Evolutionary conservation across 1,140 invertebrate genomes (phyloP), one percentile per base, ranked within the genome.

Genomic region (Zophobas morio): DNA sequence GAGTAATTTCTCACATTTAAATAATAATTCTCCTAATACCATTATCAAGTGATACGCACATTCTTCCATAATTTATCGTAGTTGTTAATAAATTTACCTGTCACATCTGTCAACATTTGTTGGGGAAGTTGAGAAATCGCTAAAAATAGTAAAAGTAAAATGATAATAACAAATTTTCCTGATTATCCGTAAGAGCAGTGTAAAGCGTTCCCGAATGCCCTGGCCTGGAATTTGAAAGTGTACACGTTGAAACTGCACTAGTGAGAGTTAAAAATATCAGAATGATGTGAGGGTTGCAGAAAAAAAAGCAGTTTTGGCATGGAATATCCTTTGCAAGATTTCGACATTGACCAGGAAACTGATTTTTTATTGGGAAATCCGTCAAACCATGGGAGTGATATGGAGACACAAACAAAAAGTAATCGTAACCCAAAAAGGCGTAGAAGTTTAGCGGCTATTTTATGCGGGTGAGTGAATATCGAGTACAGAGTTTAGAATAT

Each of bases 331-430:
- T 79, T 86, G 83, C 88, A 88, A 82, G 88, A 90, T 82, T 92
- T 92, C 86, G 90, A 92, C 85, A 90, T 90, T 87, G 91, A 91
- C 79, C 90, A 92, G 81, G 91, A 90, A 83, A 90, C 89, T 37
- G 91, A 92, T 81, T 91, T 90, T 85, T 87, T 93, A 77, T 85
- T 93, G 70, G 88, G 88, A 66, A 87, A 88, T 42, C 81, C 88
- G 8, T 85, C 88, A 75, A 85, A 81, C 79, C 81, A 86, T 85
- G 84, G 79, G 42, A 80, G 76, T 75, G 85, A 85, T 35, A 86
- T 85, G 84, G 85, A 86, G 63, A 78, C 82, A 57, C 80, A 83
- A 74, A 80, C 71, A 56, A 87, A 70, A 86, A 84, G 78, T 82
- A 85, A 80, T 84, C 72, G 84, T 71, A 85, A 81, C 71, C 81